These are phyloP conservation scores for Ceyx cyanopectus DNA, from an alignment of 2,113 vertebrate genomes.

Conservation along the genomic window DNA sequence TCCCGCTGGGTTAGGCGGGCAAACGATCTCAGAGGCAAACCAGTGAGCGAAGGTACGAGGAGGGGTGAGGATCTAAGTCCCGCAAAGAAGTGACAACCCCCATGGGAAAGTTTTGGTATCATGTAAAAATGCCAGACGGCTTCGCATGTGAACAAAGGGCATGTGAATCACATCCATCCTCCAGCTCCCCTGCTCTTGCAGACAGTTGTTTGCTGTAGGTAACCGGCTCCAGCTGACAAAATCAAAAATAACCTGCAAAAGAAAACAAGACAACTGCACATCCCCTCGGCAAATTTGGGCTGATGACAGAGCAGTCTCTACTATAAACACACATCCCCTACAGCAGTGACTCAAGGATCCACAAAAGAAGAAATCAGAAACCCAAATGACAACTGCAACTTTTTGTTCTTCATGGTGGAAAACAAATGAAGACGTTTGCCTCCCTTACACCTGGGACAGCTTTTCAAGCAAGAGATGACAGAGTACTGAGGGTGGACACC, in stretches of 20 bases:
- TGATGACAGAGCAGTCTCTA: not conserved
- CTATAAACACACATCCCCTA: too few relatives aligned
- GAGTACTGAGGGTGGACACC: fast-evolving
- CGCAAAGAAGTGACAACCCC: not conserved
- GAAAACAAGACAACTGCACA: too few relatives aligned
- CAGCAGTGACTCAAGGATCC: not conserved
- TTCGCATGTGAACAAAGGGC: fast-evolving
- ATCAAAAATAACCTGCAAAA: not conserved
- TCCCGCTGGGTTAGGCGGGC: fast-evolving
- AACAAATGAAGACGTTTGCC: not conserved
- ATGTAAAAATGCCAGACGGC: fast-evolving
- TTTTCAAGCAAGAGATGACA: not conserved
- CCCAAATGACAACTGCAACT: not conserved
- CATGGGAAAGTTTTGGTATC: fast-evolving
- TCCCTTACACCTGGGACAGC: not conserved
- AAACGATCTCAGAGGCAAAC: fast-evolving
- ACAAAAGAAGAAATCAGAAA: not conserved
- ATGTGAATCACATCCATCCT: fast-evolving
- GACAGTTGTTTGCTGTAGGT: not conserved
- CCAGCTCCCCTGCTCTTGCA: not conserved
- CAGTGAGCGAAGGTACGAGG: fast-evolving
- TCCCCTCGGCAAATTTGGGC: not conserved
- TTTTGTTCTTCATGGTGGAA: not conserved
- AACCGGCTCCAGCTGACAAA: not conserved
- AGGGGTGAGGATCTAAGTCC: fast-evolving